Base-by-base conservation (phyloP, 2,888 invertebrate species). In the Platerodrilus igneus region DNA sequence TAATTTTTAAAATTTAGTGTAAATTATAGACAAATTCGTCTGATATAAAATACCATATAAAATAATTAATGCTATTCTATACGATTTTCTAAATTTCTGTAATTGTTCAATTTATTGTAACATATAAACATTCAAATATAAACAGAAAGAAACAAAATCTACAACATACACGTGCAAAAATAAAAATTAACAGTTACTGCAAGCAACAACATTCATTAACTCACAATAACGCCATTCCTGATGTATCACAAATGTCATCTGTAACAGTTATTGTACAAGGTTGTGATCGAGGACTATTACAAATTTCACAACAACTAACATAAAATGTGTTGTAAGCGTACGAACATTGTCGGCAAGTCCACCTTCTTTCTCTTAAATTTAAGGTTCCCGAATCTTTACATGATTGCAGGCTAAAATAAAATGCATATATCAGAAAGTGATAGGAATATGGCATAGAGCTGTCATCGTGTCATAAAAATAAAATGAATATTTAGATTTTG, bases 321-420 rank as follows among this genome's bases (percentile, higher is more conserved):
- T 83, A 84, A 61, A 86, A 76, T 48, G 84, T 83, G 70, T 91
- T 87, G 67, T 88, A 89, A 45, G 87, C 84, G 70, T 86, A 92
- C 63, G 89, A 88, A 68, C 92, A 93, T 66, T 86, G 84, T 41
- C 77, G 75, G 69, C 92, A 92, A 49, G 86, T 87, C 91, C 92
- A 92, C 79, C 86, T 84, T 53, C 86, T 54, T 51, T 67, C 67
- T 43, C 67, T 66, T 30, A 57, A 53, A 13, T 59, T 54, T 61
- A 63, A 66, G 36, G 55, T 45, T 34, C 52, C 31, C 26, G 56
- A 59, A 27, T 59, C 56, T 47, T 65, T 63, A 43, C 66, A 46
- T 10, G 58, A 56, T 41, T 59, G 56, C 51, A 65, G 51, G 38
- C 66, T 66, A 39, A 35, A 56, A 55, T 37, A 41, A 15, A 22